Conservation (phyloP, 1,140 invertebrate species). For the Tetramorium simillimum region DNA sequence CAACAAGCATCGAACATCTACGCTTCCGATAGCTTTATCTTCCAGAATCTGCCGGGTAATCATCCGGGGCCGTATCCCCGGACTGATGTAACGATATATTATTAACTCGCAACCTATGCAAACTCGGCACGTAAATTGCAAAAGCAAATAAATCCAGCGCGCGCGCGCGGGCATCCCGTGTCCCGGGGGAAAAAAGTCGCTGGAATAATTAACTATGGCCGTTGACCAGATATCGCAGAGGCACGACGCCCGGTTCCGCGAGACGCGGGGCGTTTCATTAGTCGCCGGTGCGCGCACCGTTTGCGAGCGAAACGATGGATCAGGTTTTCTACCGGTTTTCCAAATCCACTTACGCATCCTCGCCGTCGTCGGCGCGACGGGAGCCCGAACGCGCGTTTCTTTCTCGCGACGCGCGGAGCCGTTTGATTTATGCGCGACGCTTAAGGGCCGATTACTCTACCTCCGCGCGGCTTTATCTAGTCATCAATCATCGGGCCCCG, state of each 20-base stretch:
- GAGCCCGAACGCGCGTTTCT: conserved; percentile 51
- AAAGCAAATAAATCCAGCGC: conserved; percentile 40
- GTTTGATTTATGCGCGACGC: conserved; percentile 72
- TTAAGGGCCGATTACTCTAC: conserved; percentile 71
- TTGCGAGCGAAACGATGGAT: conserved; percentile 34
- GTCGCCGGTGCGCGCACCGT: background rate
- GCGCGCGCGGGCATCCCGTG: background rate
- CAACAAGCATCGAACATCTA: background rate
- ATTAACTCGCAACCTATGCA: background rate
- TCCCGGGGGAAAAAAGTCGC: conserved; percentile 40
- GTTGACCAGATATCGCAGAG: conserved; percentile 24
- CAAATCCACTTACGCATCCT: conserved; percentile 72
- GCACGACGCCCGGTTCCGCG: background rate
- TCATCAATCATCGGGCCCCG: conserved; percentile 66
- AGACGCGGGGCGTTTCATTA: conserved; percentile 40
- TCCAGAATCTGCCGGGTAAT: conserved; percentile 1
- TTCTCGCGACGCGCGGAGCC: conserved; percentile 62
- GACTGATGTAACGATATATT: background rate
- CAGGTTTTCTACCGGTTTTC: conserved; percentile 74
- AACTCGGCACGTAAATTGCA: conserved; percentile 30
- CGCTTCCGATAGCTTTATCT: conserved; percentile 9
- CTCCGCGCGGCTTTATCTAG: conserved; percentile 69
- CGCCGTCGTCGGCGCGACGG: conserved; percentile 62
- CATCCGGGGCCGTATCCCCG: background rate
- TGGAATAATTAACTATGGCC: conserved; percentile 51